phyloP scores from a whole-genome alignment of 1,140 invertebrate genomes.

The Ylistrum balloti region DNA sequence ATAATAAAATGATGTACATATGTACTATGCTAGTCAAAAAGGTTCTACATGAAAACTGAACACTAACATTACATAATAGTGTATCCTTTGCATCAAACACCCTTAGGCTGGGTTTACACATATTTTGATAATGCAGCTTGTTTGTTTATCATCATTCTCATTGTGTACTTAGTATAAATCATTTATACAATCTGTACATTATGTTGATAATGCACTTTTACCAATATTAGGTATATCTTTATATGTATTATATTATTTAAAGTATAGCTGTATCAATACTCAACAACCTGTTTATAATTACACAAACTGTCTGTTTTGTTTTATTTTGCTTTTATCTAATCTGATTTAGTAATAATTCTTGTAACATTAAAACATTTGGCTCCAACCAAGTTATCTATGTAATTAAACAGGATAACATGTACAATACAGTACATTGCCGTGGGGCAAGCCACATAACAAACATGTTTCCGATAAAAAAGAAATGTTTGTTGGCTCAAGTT shows the following conservation, averaged over 20 bases:
- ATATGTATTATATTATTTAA: not conserved
- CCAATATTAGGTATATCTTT: not conserved
- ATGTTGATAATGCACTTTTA: not conserved
- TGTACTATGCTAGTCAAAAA: too few relatives aligned
- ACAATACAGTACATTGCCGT: not conserved
- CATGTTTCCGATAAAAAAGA: not conserved
- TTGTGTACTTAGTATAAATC: not conserved
- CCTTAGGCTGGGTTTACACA: too few relatives aligned
- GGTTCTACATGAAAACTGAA: too few relatives aligned
- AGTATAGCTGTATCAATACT: not conserved
- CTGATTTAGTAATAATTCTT: not conserved
- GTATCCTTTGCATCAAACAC: too few relatives aligned
- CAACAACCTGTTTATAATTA: not conserved
- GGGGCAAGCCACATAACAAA: not conserved
- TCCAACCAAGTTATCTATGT: too few relatives aligned
- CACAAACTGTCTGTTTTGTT: not conserved
- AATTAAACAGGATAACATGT: too few relatives aligned
- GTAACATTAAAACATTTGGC: not conserved
- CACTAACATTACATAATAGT: too few relatives aligned
- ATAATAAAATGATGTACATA: too few relatives aligned
- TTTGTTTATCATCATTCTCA: too few relatives aligned
- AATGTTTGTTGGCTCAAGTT: not conserved
- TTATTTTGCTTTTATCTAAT: not conserved
- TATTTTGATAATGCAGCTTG: too few relatives aligned
- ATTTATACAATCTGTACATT: not conserved